A percentile compares a stretch with the other conserved stretches of the same genome.
phyloP scores from a whole-genome alignment of 2,888 invertebrate genomes.

The Diplolepis rosae region DNA sequence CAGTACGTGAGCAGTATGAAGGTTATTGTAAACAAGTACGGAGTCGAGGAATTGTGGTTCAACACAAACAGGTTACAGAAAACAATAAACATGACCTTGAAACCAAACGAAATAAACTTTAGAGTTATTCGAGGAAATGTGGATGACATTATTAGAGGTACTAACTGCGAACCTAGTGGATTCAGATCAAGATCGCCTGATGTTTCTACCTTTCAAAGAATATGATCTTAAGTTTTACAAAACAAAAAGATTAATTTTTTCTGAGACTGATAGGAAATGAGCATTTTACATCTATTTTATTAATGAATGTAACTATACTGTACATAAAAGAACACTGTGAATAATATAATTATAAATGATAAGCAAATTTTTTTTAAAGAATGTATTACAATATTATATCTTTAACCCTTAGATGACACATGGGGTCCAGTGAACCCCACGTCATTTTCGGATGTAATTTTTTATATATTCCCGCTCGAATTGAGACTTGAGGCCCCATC shows the following conservation, averaged over 20 bases:
- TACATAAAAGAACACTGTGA: background rate
- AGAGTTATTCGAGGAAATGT: conserved; percentile 66
- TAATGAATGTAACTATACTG: background rate
- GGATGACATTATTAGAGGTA: conserved; percentile 66
- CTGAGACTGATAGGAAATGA: conserved; percentile 20
- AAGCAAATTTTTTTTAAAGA: too few species aligned
- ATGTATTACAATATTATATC: too few species aligned
- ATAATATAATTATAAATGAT: background rate
- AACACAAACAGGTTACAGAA: conserved; percentile 71
- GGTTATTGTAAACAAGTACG: conserved; percentile 61
- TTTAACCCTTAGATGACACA: too few species aligned
- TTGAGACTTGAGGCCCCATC: too few species aligned
- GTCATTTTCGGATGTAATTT: too few species aligned
- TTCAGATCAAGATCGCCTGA: conserved; percentile 51
- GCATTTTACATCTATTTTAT: background rate
- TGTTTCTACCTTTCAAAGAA: conserved; percentile 57
- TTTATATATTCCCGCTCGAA: too few species aligned
- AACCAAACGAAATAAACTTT: conserved; percentile 65
- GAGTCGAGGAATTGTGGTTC: conserved; percentile 70
- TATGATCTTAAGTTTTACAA: conserved; percentile 47
- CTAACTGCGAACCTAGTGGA: conserved; percentile 63
- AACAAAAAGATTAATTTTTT: background rate
- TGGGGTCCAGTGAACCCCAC: too few species aligned
- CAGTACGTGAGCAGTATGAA: conserved; percentile 72
- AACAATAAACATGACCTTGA: conserved; percentile 66